phyloP scores from a whole-genome alignment of 2,797 vertebrate genomes.

The Brachyrhaphis roseni region DNA sequence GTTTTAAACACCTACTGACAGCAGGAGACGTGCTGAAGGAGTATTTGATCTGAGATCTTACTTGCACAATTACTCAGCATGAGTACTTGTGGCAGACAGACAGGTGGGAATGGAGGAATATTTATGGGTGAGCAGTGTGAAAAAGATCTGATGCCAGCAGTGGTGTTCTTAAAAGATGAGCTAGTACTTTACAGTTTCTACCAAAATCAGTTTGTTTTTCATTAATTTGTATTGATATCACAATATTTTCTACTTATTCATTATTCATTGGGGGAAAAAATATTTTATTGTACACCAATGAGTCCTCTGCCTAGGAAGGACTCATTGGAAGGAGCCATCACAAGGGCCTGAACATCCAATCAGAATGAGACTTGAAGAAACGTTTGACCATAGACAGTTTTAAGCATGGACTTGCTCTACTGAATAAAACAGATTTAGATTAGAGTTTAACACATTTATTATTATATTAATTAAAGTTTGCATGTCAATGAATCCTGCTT shows the following conservation, averaged over 20 bases:
- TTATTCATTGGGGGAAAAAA: neutral
- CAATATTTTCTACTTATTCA: neutral
- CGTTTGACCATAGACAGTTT: neutral
- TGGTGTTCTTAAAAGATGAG: neutral
- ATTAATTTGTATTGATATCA: neutral
- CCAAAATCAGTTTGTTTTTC: neutral
- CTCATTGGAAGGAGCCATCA: neutral
- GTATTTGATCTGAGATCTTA: conserved; percentile 5
- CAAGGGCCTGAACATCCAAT: neutral
- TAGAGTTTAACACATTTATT: neutral
- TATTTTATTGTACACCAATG: neutral
- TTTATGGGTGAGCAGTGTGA: neutral
- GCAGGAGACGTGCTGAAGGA: conserved; percentile 29
- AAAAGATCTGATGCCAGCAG: neutral
- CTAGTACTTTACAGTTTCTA: neutral
- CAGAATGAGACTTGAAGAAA: neutral
- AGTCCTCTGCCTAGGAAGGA: neutral
- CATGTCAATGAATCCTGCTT: neutral
- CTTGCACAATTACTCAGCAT: neutral
- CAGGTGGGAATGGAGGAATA: conserved; percentile 3
- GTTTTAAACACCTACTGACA: conserved; percentile 39
- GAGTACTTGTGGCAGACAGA: conserved; percentile 23
- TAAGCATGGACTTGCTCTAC: neutral
- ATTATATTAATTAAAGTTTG: neutral
- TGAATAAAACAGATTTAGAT: neutral